Evolutionary conservation across 2,888 invertebrate genomes (phyloP).

Genomic region (Pycnomerus fuliginosus): DNA sequence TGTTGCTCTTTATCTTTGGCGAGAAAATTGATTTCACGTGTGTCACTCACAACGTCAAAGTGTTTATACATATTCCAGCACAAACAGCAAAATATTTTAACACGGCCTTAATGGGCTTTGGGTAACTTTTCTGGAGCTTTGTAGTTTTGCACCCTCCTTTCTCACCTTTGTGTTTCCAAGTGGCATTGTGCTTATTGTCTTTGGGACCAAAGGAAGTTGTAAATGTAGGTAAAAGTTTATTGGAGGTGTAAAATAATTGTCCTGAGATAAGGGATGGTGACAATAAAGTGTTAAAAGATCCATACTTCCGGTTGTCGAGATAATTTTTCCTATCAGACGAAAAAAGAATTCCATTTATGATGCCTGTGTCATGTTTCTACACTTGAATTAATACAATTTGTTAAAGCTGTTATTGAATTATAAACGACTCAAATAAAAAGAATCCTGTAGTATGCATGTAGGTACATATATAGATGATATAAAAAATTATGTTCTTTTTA

Average conservation of each 20-base stretch:
- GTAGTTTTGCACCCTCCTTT: too few species aligned
- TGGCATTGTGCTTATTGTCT: not conserved
- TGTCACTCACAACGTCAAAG: constrained; percentile 19
- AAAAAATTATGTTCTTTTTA: constrained; percentile 15
- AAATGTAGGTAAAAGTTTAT: too few species aligned
- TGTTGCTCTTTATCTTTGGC: too few species aligned
- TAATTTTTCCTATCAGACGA: too few species aligned
- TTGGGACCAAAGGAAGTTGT: not conserved
- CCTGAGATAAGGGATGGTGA: not conserved
- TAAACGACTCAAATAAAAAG: constrained; percentile 15
- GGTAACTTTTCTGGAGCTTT: not conserved
- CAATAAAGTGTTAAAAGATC: constrained; percentile 5
- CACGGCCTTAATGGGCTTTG: not conserved
- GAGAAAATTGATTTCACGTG: constrained; percentile 28
- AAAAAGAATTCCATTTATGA: constrained; percentile 1
- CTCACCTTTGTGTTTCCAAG: too few species aligned
- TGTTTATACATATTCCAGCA: constrained; percentile 6
- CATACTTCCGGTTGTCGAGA: too few species aligned
- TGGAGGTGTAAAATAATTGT: constrained; percentile 4
- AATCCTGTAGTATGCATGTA: too few species aligned
- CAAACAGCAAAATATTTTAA: constrained; percentile 20
- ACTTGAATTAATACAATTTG: constrained; percentile 1
- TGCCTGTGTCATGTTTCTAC: constrained; percentile 2
- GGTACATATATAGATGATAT: too few species aligned
- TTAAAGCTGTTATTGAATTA: constrained; percentile 3